Conservation (phyloP, 2,797 vertebrate species). For the Liparis tanakae region DNA sequence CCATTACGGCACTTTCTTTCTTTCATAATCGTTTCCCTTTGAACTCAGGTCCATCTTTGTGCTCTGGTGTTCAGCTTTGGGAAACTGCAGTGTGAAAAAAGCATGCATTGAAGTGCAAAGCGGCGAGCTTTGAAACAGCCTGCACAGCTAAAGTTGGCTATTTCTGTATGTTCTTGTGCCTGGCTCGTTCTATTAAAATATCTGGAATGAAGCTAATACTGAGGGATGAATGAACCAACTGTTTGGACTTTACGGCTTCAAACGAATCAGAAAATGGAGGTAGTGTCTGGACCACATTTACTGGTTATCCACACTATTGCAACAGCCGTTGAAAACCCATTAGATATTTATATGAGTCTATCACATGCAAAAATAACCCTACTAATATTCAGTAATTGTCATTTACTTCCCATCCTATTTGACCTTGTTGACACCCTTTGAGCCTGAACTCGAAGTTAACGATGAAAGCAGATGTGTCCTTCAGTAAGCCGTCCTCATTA, state of each 20-base stretch:
- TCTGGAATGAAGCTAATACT: slow-evolving; percentile 36
- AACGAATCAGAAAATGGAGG: slow-evolving; percentile 24
- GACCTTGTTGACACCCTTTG: slow-evolving; percentile 27
- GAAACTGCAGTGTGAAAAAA: slow-evolving; percentile 30
- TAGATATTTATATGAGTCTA: slow-evolving; percentile 30
- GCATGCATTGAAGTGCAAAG: not conserved
- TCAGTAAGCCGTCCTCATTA: not conserved
- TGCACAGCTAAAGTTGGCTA: slow-evolving; percentile 1
- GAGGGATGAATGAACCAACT: slow-evolving; percentile 35
- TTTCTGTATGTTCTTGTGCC: slow-evolving; percentile 28
- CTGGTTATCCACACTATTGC: slow-evolving; percentile 19
- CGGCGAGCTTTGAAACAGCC: slow-evolving; percentile 30
- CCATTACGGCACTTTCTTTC: slow-evolving; percentile 15
- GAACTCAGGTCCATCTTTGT: slow-evolving; percentile 10
- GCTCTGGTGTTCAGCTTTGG: slow-evolving; percentile 15
- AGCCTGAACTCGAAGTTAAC: slow-evolving; percentile 18
- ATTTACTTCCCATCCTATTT: slow-evolving; percentile 24
- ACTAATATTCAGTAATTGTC: slow-evolving; percentile 23
- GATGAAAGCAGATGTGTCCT: slow-evolving; percentile 37
- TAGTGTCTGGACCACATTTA: slow-evolving; percentile 16
- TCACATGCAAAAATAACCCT: slow-evolving; percentile 34
- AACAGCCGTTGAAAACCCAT: slow-evolving; percentile 40
- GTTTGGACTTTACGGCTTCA: slow-evolving; percentile 31
- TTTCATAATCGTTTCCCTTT: slow-evolving; percentile 24
- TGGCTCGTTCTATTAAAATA: slow-evolving; percentile 39